Base-by-base conservation (phyloP, 2,888 invertebrate genomes). In the Neoaliturus tenellus region DNA sequence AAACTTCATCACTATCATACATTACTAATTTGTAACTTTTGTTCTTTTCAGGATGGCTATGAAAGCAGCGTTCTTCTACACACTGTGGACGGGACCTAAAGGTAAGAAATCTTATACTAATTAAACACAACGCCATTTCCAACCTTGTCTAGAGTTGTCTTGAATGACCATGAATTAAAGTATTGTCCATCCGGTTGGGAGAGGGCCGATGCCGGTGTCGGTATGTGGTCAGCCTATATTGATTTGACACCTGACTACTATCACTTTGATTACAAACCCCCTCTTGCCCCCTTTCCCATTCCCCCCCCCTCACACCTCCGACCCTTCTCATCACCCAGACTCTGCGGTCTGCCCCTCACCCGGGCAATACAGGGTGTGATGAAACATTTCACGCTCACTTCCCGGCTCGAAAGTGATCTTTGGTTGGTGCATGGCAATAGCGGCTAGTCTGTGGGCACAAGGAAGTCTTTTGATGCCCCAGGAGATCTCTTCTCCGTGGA, bases 1-100 rank as follows among this genome's bases (percentile, higher is more conserved):
- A n/a, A n/a, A n/a, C n/a, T 39, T 39, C 39, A 6, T 39, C 39
- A 12, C 39, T 12, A 8, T 39, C 12, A 39, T 39, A 8, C 12
- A 39, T 12, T 39, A 6, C 39, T 39, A 39, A 39, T 39, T 8
- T 39, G 6, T 39, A 23, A 51, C 5, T 3, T 51, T 51, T 51
- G 51, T 51, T 39, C 8, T 39, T 75, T 75, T 25, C 75, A 75
- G 75, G 44, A 75, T 75, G 75, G 75, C 75, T 8, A 48, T 44
- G 25, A 8, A 17, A 23, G 44, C 41, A 39, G 75, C 44, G 41
- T 75, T 23, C 39, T 28, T 23, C 44, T 75, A 25, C 75, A 25
- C 25, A 28, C 48, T 75, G 28, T 44, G 75, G 75, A 35, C 41
- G 39, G 75, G 48, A 5, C 35, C 44, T 75, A 75, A 75, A 75